Conservation (phyloP, 2,113 vertebrate genomes). For the Thryonomys swinderianus region DNA sequence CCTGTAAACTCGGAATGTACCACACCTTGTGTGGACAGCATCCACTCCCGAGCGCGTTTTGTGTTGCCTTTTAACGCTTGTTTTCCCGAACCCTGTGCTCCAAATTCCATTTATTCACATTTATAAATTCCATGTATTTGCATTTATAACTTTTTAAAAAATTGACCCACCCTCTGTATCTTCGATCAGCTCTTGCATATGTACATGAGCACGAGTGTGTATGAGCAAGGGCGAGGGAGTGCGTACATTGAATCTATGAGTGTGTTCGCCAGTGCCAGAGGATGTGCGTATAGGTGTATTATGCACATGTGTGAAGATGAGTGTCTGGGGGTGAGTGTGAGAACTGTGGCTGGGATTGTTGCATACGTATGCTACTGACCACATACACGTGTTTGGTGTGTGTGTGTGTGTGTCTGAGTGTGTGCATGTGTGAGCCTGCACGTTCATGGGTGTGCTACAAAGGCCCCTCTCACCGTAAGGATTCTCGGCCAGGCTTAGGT, state of each 20-base stretch:
- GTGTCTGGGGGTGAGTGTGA: no score
- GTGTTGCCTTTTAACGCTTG: neutral
- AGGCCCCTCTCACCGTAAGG: neutral
- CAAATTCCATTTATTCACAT: neutral
- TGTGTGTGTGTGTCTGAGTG: neutral
- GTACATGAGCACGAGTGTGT: neutral
- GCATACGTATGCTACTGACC: neutral
- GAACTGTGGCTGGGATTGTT: neutral
- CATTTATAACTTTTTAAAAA: neutral
- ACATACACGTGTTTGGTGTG: accelerated
- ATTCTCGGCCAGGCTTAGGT: neutral
- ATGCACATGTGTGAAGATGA: neutral
- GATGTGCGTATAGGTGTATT: neutral
- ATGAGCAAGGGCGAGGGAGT: neutral
- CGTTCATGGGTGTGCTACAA: neutral
- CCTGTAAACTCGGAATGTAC: no score
- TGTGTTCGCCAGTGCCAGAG: neutral
- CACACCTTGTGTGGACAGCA: neutral
- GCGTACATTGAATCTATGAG: no score
- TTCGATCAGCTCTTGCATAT: neutral
- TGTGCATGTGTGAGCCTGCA: no score
- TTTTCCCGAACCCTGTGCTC: neutral
- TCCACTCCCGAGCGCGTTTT: neutral
- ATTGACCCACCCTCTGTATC: no score
- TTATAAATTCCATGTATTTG: neutral